These are phyloP conservation scores for Aspiorhynchus laticeps DNA, from an alignment of 2,113 vertebrate species.

Conservation along the genomic window DNA sequence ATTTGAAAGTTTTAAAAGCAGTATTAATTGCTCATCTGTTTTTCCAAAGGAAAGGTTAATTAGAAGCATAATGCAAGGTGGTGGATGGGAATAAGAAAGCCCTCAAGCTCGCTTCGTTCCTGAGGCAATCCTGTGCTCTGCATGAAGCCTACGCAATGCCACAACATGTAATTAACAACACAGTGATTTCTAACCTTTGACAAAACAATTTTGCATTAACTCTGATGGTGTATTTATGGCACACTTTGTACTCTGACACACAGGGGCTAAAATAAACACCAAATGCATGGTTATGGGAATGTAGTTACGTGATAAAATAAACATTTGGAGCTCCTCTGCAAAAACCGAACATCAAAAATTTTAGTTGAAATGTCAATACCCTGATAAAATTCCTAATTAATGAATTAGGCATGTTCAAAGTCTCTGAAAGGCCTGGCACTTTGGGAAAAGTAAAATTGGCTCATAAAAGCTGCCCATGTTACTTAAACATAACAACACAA, in stretches of 20 bases:
- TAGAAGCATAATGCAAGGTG: slow-evolving; percentile 51
- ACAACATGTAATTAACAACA: slow-evolving; percentile 32
- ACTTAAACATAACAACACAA: not conserved
- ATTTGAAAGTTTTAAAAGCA: slow-evolving; percentile 63
- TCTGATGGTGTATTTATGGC: not conserved
- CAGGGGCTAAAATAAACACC: not conserved
- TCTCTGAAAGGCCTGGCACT: not conserved
- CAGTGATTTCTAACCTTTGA: slow-evolving; percentile 29
- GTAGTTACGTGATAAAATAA: not conserved
- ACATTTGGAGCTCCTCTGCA: not conserved
- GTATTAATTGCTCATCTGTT: slow-evolving; percentile 62
- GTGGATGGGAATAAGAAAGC: slow-evolving; percentile 23
- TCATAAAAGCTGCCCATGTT: not conserved
- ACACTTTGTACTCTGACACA: not conserved
- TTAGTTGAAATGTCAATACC: not conserved
- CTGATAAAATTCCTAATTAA: not conserved
- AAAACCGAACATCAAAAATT: not conserved
- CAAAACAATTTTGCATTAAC: not conserved
- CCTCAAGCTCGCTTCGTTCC: not conserved
- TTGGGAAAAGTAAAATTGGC: not conserved
- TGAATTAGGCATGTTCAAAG: not conserved
- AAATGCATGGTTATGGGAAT: not conserved
- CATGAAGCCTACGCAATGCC: not conserved
- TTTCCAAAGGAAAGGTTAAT: slow-evolving; percentile 56
- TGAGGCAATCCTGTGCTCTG: not conserved